Evolutionary conservation across 1,140 invertebrate species (phyloP).

Genomic region (Drosophila neocordata): DNA sequence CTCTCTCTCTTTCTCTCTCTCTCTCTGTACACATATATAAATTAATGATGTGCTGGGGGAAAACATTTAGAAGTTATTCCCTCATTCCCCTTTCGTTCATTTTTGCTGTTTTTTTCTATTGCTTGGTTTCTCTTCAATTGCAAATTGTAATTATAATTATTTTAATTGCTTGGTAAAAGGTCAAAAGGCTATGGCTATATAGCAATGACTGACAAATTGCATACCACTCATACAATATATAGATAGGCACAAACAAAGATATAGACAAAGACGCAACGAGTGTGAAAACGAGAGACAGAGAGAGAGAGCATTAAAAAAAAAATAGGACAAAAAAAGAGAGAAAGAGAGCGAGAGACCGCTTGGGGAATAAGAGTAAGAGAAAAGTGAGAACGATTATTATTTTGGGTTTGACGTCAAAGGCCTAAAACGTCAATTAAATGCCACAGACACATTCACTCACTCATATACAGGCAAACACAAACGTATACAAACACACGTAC

Average conservation of each 20-base stretch:
- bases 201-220: conserved; percentile 2
- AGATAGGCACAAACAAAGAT: conserved; percentile 3
- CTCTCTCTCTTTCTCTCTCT: not conserved
- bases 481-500: conserved; percentile 10
- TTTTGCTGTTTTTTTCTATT: not conserved
- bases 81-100: too few species aligned
- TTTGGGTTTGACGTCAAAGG: conserved; percentile 78
- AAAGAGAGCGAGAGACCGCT: not conserved
- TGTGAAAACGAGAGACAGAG: not conserved
- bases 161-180: conserved; percentile 69
- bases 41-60: conserved; percentile 64
- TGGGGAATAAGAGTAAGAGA: conserved; percentile 40
- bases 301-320: not conserved
- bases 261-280: not conserved
- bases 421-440: conserved; percentile 76
- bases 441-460: conserved; percentile 37
- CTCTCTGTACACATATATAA: conserved; percentile 28
- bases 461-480: conserved; percentile 27
- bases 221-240: conserved; percentile 2
- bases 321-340: not conserved
- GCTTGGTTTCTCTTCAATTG: conserved; percentile 48
- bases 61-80: conserved; percentile 32
- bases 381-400: conserved; percentile 79
- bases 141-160: conserved; percentile 70
- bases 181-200: conserved; percentile 27